Base-by-base conservation (phyloP, 2,888 invertebrate species). In the Leptogaster cylindrica region DNA sequence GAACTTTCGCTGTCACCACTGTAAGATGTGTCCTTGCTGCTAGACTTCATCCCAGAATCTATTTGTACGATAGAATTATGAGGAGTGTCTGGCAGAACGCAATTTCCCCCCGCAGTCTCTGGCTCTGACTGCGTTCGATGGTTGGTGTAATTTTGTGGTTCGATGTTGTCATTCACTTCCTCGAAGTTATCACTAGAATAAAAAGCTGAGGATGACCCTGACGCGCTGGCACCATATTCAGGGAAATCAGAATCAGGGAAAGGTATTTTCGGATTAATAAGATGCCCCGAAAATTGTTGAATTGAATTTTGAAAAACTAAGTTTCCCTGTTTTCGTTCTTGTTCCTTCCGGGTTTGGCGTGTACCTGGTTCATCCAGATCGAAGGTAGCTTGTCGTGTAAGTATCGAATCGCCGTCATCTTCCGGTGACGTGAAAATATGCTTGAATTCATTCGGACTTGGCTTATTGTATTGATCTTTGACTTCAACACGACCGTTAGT, bases 51-150 rank as follows among this genome's bases (percentile, higher is more conserved):
- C 8, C 18, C 27, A 14, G 46, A 73, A 2, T 73, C 72, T 6
- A 87, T 76, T 69, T 87, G 86, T 68, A 87, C 84, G 68, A 88
- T 88, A 1, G 89, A 89, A 74, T 89, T 89, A 77, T 86, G 85
- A 2, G 89, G 88, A 10, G 89, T 89, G 51, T 81, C 83, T 0
- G 83, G 82, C 66, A 82, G 77, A 67, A 80, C 78, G 48, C 72
- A 71, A 25, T 16, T 10, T 6, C 27, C 18, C 27, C 25, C 16
- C 16, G 27, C 20, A n/a, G n/a, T n/a, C 28, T 51, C 52, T 4
- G 25, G 18, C 12, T 33, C 28, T 10, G 41, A 39, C 12, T 51
- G 36, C 8, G 44, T 27, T n/a, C 61, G 61, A 27, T 27, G 28
- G 25, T 61, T 61, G 12, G 20, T 14, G 2, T 16, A 14, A n/a